These are phyloP conservation scores for Amphipyra tragopoginis DNA, from an alignment of 2,888 invertebrate species.

Conservation along the genomic window DNA sequence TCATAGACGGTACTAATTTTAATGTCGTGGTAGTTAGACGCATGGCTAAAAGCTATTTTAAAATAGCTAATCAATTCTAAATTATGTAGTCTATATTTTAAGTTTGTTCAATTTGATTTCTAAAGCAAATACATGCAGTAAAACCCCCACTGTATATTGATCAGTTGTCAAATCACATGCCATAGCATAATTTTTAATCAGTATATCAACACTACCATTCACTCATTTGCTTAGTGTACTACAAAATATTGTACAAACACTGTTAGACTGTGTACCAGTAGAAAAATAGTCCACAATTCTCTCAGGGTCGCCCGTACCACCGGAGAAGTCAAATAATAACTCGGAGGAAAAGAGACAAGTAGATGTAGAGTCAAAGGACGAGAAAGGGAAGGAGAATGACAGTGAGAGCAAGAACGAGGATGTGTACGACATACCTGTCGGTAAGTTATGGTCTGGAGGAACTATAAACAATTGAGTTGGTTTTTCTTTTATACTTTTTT, in stretches of 20 bases:
- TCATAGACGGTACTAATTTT: conserved; percentile 52
- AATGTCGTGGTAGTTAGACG: conserved; percentile 65
- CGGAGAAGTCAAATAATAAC: conserved; percentile 80
- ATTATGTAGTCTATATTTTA: too few species aligned
- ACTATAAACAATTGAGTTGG: conserved; percentile 21
- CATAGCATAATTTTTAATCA: conserved; percentile 20
- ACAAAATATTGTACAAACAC: conserved; percentile 24
- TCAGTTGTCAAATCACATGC: neutral
- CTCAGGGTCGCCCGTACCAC: conserved; percentile 80
- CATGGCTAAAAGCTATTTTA: conserved; percentile 57
- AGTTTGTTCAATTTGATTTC: too few species aligned
- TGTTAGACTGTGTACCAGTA: conserved; percentile 46
- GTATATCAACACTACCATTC: conserved; percentile 2
- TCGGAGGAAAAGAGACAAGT: conserved; percentile 76
- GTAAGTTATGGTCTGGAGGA: conserved; percentile 71
- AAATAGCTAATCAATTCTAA: conserved; percentile 27
- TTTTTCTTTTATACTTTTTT: neutral
- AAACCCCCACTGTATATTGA: conserved; percentile 27
- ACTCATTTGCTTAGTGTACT: conserved; percentile 1
- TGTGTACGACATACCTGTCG: conserved; percentile 86
- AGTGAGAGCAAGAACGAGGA: conserved; percentile 77
- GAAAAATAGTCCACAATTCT: conserved; percentile 72
- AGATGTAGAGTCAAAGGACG: conserved; percentile 72
- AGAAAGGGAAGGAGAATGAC: conserved; percentile 74
- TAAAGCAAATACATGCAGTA: neutral